Evolutionary conservation across 2,888 invertebrate species (phyloP).

Genomic region (Muschampia plurimacula): DNA sequence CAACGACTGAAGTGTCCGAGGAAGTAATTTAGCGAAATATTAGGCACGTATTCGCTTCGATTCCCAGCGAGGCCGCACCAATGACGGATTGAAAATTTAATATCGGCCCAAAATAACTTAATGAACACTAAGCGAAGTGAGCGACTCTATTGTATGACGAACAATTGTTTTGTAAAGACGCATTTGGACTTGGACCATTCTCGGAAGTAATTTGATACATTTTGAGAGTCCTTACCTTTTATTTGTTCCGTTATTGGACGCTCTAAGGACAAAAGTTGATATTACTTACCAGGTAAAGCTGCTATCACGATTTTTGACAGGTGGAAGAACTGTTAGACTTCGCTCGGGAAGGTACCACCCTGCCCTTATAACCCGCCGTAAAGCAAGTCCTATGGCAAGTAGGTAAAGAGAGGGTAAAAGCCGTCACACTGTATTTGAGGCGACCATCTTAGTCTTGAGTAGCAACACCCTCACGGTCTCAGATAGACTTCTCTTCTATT

Average conservation of each 20-base stretch:
- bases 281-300: constrained; percentile 7
- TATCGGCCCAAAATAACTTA: constrained; percentile 52
- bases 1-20: too few relatives aligned
- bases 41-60: constrained; percentile 72
- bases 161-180: constrained; percentile 64
- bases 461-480: too few relatives aligned
- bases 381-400: too few relatives aligned
- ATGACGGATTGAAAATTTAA: constrained; percentile 62
- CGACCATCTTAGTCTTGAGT: too few relatives aligned
- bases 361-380: too few relatives aligned
- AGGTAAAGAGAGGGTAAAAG: too few relatives aligned
- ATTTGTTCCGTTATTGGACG: constrained; percentile 23
- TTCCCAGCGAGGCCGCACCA: constrained; percentile 70
- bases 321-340: too few relatives aligned
- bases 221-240: constrained; percentile 41
- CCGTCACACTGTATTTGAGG: too few relatives aligned
- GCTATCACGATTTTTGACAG: not conserved
- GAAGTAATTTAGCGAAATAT: constrained; percentile 79
- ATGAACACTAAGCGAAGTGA: constrained; percentile 43
- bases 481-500: too few relatives aligned
- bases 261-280: constrained; percentile 8
- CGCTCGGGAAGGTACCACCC: too few relatives aligned
- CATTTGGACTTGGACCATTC: constrained; percentile 62
- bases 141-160: constrained; percentile 57
- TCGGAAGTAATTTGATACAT: constrained; percentile 75